Conservation (phyloP, 2,888 invertebrate species). For the Melipona bicolor region DNA sequence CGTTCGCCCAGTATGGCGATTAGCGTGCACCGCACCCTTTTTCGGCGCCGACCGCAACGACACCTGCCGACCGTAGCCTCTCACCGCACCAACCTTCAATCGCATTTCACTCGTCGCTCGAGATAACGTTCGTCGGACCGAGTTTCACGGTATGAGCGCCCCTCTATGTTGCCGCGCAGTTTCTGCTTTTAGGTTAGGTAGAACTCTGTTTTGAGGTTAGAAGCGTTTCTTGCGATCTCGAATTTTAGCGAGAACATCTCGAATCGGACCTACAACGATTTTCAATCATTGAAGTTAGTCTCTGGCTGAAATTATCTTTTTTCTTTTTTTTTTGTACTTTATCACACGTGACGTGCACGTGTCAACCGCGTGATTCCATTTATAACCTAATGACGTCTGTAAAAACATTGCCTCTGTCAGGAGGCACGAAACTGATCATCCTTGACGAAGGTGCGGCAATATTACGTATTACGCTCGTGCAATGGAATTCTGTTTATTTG, state of each 20-base stretch:
- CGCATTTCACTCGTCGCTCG: background rate
- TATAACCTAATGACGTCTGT: conserved; percentile 61
- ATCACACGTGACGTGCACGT: background rate
- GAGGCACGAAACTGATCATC: conserved; percentile 75
- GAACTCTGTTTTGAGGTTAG: background rate
- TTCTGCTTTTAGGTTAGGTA: background rate
- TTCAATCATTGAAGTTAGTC: too few species aligned
- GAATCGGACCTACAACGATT: background rate
- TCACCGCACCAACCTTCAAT: background rate
- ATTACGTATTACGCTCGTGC: background rate
- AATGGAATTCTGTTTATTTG: background rate
- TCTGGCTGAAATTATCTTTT: background rate
- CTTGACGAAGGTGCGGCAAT: conserved; percentile 77
- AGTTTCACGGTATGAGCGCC: background rate
- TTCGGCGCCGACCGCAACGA: conserved; percentile 33
- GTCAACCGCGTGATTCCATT: conserved; percentile 14
- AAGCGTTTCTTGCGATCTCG: background rate
- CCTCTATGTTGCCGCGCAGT: background rate
- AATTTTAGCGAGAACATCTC: background rate
- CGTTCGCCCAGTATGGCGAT: conserved; percentile 79
- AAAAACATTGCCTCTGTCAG: conserved; percentile 70
- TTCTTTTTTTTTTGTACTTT: background rate
- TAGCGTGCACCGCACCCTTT: conserved; percentile 74
- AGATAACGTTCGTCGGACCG: background rate
- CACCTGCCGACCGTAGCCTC: conserved; percentile 9